Conservation (phyloP, 2,113 vertebrate genomes). For the Tonatia bakeri region DNA sequence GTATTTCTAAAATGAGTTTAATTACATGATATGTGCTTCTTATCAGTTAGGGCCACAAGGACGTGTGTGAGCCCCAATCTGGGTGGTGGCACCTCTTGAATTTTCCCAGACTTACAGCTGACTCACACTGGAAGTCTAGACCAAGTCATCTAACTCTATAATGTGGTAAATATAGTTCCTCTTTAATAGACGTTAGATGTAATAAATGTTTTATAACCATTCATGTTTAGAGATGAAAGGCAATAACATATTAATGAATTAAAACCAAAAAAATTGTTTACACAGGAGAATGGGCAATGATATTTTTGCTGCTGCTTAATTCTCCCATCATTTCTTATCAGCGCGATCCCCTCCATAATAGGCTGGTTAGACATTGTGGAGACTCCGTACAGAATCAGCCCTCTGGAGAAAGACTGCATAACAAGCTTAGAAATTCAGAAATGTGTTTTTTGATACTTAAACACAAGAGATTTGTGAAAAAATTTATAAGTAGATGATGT, state of each 20-base stretch:
- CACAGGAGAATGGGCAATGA: neutral
- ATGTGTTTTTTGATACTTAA: conserved; percentile 5
- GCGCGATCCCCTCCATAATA: neutral
- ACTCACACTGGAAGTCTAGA: neutral
- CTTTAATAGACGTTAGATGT: conserved; percentile 26
- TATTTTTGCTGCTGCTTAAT: neutral
- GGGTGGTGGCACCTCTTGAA: neutral
- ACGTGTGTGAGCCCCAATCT: neutral
- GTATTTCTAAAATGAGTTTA: neutral
- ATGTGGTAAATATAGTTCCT: conserved; percentile 5
- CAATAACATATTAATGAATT: neutral
- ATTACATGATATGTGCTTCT: neutral
- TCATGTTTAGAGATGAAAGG: conserved; percentile 54
- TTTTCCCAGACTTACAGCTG: conserved; percentile 9
- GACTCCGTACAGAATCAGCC: neutral
- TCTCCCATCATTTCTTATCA: neutral
- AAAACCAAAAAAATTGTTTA: neutral
- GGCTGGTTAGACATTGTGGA: neutral
- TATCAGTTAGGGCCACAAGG: neutral
- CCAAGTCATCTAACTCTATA: neutral
- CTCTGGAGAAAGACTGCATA: neutral
- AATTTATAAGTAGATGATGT: neutral
- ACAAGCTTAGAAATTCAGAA: neutral
- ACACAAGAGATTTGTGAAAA: conserved; percentile 16
- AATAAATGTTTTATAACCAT: conserved; percentile 40